Evolutionary conservation across 1,140 invertebrate species (phyloP).

Genomic region (Archegozetes longisetosus): DNA sequence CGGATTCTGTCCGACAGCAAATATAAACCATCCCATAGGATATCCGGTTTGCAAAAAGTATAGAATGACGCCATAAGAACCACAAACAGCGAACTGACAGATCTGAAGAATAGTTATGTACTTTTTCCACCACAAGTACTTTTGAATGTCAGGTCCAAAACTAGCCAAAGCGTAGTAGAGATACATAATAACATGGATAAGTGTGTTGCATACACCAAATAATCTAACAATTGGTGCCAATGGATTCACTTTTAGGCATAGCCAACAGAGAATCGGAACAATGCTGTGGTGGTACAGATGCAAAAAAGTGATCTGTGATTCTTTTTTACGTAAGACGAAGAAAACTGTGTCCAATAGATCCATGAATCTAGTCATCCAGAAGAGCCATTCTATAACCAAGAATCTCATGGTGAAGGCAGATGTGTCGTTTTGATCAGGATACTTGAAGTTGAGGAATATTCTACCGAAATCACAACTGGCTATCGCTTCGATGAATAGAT

Average conservation of each 20-base stretch:
- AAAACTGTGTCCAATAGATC: conserved; percentile 34
- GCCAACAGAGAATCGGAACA: conserved; percentile 28
- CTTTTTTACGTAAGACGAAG: conserved; percentile 72
- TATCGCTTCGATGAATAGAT: conserved; percentile 23
- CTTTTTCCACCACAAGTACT: conserved; percentile 81
- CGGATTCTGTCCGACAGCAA: conserved; percentile 1
- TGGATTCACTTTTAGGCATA: conserved; percentile 53
- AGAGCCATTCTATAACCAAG: neutral
- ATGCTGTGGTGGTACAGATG: conserved; percentile 68
- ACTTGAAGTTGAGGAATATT: neutral
- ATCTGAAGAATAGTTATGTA: conserved; percentile 72
- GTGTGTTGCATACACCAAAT: conserved; percentile 33
- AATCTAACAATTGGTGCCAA: conserved; percentile 35
- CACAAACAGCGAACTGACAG: conserved; percentile 31
- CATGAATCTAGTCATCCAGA: neutral
- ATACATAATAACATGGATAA: conserved; percentile 55
- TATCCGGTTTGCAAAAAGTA: neutral
- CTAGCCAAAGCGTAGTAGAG: conserved; percentile 65
- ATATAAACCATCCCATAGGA: neutral
- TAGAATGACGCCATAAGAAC: neutral
- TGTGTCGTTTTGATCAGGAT: neutral
- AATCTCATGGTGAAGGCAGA: neutral
- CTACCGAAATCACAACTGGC: neutral
- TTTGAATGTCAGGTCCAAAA: conserved; percentile 61
- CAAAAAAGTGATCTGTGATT: conserved; percentile 65